phyloP scores from a whole-genome alignment of 2,888 invertebrate species.

The Oscheius sp. region DNA sequence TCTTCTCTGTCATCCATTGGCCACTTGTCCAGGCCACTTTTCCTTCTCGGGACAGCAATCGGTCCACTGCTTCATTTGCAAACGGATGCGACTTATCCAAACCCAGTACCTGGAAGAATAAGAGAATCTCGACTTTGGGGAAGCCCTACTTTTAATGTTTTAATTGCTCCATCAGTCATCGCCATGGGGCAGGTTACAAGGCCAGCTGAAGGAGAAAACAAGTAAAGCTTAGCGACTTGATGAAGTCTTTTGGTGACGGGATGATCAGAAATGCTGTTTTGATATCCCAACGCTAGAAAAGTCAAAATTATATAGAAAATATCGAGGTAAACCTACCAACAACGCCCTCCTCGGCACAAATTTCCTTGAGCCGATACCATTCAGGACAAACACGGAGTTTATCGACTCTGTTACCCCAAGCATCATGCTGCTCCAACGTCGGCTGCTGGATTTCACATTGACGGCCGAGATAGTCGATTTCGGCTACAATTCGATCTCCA shows the following conservation, averaged over 20 bases:
- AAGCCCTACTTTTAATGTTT: slow-evolving; percentile 72
- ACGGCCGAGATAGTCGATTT: slow-evolving; percentile 72
- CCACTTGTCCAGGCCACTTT: slow-evolving; percentile 75
- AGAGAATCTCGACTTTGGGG: no score
- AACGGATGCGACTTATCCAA: slow-evolving; percentile 36
- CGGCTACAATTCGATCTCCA: slow-evolving; percentile 73
- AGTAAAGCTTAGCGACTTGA: slow-evolving; percentile 73
- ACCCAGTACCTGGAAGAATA: slow-evolving; percentile 33
- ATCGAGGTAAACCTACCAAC: slow-evolving; percentile 70
- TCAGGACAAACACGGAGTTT: slow-evolving; percentile 74
- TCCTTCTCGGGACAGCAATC: slow-evolving; percentile 34
- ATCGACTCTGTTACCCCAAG: slow-evolving; percentile 75
- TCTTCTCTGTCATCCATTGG: slow-evolving; percentile 77
- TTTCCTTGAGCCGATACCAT: slow-evolving; percentile 74
- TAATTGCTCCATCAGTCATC: slow-evolving; percentile 77
- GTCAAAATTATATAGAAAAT: no score
- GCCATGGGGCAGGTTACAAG: slow-evolving; percentile 76
- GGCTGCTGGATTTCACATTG: slow-evolving; percentile 72
- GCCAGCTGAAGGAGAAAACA: slow-evolving; percentile 74
- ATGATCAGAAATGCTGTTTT: slow-evolving; percentile 34
- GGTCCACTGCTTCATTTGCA: slow-evolving; percentile 47
- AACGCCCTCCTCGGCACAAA: slow-evolving; percentile 75
- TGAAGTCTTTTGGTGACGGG: slow-evolving; percentile 51
- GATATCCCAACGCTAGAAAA: slow-evolving; percentile 60
- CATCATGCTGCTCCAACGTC: slow-evolving; percentile 72